Evolutionary conservation across 2,797 vertebrate species (phyloP).

Genomic region (Gymnodraco acuticeps): DNA sequence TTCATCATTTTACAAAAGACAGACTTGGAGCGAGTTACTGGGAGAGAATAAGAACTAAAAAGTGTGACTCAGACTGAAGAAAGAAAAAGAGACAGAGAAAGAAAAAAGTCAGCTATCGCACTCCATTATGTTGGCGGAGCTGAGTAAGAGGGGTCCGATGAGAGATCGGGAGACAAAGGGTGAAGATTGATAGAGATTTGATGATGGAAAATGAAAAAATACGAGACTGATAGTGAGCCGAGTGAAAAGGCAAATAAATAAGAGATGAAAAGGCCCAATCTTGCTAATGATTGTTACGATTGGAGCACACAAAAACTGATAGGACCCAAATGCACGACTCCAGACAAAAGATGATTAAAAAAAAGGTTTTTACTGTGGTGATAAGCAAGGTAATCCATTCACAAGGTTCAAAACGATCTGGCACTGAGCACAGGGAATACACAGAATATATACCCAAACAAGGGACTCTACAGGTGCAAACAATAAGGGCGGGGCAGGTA

Average conservation of each 20-base stretch:
- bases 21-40: not conserved
- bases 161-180: conserved; percentile 50
- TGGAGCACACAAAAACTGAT: too few species aligned
- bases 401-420: too few species aligned
- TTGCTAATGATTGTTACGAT: conserved; percentile 4
- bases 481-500: too few species aligned
- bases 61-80: not conserved
- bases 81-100: not conserved
- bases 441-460: too few species aligned
- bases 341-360: too few species aligned
- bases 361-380: too few species aligned
- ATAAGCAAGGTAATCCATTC: too few species aligned
- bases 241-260: conserved; percentile 17
- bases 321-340: too few species aligned
- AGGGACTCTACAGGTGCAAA: too few species aligned
- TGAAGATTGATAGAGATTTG: conserved; percentile 38
- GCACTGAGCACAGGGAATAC: too few species aligned
- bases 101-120: conserved; percentile 25
- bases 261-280: not conserved
- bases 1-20: conserved; percentile 7
- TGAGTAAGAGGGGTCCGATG: conserved; percentile 41
- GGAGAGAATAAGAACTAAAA: not conserved
- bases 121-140: conserved; percentile 44
- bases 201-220: conserved; percentile 25
- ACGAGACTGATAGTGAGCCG: conserved; percentile 13